phyloP scores from a whole-genome alignment of 2,797 vertebrate genomes.

The Cossypha caffra region DNA sequence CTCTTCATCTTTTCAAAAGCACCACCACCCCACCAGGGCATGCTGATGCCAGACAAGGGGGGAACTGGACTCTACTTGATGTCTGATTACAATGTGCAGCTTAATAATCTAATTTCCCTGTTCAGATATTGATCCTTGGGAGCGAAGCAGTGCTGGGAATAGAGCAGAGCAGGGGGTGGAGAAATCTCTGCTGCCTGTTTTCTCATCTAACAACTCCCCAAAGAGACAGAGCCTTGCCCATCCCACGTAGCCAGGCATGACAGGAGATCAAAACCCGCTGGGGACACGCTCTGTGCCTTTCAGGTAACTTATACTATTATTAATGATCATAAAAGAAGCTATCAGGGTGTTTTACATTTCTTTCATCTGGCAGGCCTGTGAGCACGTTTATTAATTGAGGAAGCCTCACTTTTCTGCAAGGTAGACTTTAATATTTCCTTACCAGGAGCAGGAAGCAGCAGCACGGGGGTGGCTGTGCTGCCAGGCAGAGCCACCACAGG shows the following conservation, averaged over 20 bases:
- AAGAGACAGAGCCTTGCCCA: conserved; percentile 17
- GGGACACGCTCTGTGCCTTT: conserved; percentile 39
- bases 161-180: neutral
- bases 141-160: neutral
- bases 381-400: conserved; percentile 47
- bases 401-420: conserved; percentile 43
- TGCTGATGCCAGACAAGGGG: neutral
- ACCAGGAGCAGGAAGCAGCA: neutral
- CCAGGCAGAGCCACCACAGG: accelerated
- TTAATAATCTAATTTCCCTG: conserved; percentile 19
- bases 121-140: conserved; percentile 60
- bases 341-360: conserved; percentile 59
- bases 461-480: accelerated
- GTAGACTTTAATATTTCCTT: neutral
- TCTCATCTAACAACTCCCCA: conserved; percentile 63
- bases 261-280: conserved; percentile 21
- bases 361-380: conserved; percentile 59
- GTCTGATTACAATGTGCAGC: neutral
- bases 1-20: conserved; percentile 22
- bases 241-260: neutral
- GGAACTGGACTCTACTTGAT: neutral
- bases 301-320: conserved; percentile 48
- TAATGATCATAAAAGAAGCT: conserved; percentile 61
- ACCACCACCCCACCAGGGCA: neutral
- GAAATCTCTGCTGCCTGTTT: conserved; percentile 28